A percentile compares a stretch with the other conserved stretches of the same genome.
These are phyloP conservation scores for Cydia pomonella DNA, from an alignment of 1,140 invertebrate genomes.

Conservation along the genomic window DNA sequence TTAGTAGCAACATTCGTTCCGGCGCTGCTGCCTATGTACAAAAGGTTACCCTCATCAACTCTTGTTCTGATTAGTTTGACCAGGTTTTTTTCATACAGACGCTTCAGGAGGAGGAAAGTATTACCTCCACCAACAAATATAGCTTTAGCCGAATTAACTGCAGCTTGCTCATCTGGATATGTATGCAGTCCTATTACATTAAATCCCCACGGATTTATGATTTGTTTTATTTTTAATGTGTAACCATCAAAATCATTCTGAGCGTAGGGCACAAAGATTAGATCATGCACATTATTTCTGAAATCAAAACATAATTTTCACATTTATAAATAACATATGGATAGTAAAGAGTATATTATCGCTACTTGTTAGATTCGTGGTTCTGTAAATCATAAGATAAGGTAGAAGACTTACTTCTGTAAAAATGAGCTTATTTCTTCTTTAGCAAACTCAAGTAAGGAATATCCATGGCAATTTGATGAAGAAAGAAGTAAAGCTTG, in stretches of 20 bases:
- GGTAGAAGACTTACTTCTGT: slow-evolving; percentile 78
- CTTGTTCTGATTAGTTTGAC: slow-evolving; percentile 83
- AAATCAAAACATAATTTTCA: slow-evolving; percentile 45
- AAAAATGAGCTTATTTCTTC: slow-evolving; percentile 84
- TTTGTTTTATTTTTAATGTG: slow-evolving; percentile 82
- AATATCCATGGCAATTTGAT: slow-evolving; percentile 85
- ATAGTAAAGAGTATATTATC: too few relatives aligned
- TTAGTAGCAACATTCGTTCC: slow-evolving; percentile 91
- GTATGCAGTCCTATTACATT: slow-evolving; percentile 85
- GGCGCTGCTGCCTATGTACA: slow-evolving; percentile 91
- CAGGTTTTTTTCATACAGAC: slow-evolving; percentile 86
- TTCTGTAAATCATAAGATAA: too few relatives aligned
- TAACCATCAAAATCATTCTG: slow-evolving; percentile 85
- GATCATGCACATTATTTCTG: slow-evolving; percentile 84
- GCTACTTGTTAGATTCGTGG: neutral
- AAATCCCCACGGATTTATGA: slow-evolving; percentile 85
- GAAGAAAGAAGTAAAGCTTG: slow-evolving; percentile 86
- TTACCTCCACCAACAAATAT: slow-evolving; percentile 92
- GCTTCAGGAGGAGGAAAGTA: slow-evolving; percentile 87
- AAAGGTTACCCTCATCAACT: slow-evolving; percentile 84
- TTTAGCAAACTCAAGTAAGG: slow-evolving; percentile 85
- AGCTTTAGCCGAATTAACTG: slow-evolving; percentile 84
- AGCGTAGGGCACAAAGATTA: slow-evolving; percentile 91
- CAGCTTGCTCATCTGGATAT: slow-evolving; percentile 78
- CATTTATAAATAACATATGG: too few relatives aligned